These are phyloP conservation scores for Carettochelys insculpta DNA, from an alignment of 2,113 vertebrate species.

Conservation along the genomic window DNA sequence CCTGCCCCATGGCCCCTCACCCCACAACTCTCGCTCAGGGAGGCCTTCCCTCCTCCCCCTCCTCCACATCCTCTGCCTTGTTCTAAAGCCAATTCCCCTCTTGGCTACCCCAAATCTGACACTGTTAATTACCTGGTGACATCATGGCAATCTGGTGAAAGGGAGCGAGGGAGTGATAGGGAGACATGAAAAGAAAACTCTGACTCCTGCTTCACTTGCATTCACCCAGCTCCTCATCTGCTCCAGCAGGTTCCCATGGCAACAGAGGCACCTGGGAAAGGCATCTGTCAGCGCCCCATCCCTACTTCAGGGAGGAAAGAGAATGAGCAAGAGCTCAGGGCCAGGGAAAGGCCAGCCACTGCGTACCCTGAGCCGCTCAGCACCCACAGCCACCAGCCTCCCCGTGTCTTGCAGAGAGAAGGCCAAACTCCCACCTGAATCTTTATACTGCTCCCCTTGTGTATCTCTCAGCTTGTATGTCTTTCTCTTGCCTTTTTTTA, in stretches of 20 bases:
- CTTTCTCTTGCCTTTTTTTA: background rate
- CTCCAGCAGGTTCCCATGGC: background rate
- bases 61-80: background rate
- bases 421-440: background rate
- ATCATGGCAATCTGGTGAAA: constrained; percentile 38
- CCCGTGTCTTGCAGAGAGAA: background rate
- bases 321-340: background rate
- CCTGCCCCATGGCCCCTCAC: background rate
- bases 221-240: background rate
- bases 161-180: background rate
- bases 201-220: background rate
- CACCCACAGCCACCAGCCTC: background rate
- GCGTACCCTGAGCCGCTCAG: background rate
- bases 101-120: constrained; percentile 33
- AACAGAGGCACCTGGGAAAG: background rate
- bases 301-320: background rate
- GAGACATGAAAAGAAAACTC: constrained; percentile 19
- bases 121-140: background rate
- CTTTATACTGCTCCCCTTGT: background rate
- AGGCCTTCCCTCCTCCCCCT: background rate
- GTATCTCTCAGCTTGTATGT: background rate
- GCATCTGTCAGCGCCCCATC: background rate
- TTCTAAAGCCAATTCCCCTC: constrained; percentile 10
- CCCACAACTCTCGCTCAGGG: background rate
- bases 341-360: background rate